Evolutionary conservation across 2,888 invertebrate species (phyloP).

Genomic region (Athetis lepigone): DNA sequence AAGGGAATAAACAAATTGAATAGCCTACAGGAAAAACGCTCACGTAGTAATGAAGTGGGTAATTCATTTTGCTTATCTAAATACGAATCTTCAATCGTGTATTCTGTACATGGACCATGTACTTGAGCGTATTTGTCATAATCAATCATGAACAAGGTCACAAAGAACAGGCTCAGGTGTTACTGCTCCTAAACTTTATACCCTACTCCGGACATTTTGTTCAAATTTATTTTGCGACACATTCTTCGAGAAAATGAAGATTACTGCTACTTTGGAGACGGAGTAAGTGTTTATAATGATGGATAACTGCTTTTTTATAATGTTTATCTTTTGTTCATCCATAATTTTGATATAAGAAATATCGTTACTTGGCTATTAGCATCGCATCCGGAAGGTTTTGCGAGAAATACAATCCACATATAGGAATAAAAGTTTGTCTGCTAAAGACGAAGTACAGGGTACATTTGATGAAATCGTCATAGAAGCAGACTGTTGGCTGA

Average conservation of each 20-base stretch:
- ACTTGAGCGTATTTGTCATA: slow-evolving; percentile 78
- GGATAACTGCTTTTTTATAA: slow-evolving; percentile 20
- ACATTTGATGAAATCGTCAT: too few relatives aligned
- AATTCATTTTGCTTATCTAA: slow-evolving; percentile 82
- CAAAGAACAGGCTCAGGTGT: slow-evolving; percentile 67
- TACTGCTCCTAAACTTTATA: slow-evolving; percentile 62
- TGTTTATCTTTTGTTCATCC: not conserved
- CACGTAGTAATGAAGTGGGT: slow-evolving; percentile 48
- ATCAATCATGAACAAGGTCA: slow-evolving; percentile 85
- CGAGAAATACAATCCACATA: too few relatives aligned
- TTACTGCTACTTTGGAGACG: slow-evolving; percentile 20
- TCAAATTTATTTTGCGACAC: slow-evolving; percentile 50
- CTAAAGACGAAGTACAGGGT: too few relatives aligned
- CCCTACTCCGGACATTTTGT: slow-evolving; percentile 40
- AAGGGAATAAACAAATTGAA: slow-evolving; percentile 44
- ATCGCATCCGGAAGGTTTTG: not conserved
- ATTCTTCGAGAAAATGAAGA: slow-evolving; percentile 43
- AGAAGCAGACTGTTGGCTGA: too few relatives aligned
- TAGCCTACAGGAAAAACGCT: slow-evolving; percentile 54
- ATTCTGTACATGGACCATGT: slow-evolving; percentile 65
- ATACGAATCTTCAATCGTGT: slow-evolving; percentile 75
- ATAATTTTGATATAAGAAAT: not conserved
- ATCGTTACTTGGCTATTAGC: not conserved
- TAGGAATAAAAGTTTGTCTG: too few relatives aligned
- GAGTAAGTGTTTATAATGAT: slow-evolving; percentile 33